Evolutionary conservation across 2,113 vertebrate genomes (phyloP), one percentile per base, ranked within the genome.

Genomic region (Apodemus sylvaticus): DNA sequence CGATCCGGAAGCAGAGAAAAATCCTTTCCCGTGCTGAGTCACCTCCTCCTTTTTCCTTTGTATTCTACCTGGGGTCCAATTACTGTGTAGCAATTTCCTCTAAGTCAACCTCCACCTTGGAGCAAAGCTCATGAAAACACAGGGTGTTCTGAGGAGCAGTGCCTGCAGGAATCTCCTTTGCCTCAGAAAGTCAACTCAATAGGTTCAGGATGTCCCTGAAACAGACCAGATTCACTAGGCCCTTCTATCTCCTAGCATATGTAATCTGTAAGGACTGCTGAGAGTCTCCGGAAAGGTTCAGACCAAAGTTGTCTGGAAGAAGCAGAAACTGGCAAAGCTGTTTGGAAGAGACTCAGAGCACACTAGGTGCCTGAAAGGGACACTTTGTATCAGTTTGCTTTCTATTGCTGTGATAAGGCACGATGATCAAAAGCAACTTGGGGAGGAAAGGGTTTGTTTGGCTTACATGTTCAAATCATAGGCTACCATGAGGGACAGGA

Each of bases 11-110:
- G 62, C 45, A 68, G 29, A 24, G 64, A 85, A 14, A 85, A 6
- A 31, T 45, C 2, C 0, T 1, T 39, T 14, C 7, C 24, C 12
- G 55, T 82, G 20, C 19, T n/a, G 22, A 39, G 36, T 3, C 0
- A 11, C n/a, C 64, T 68, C 29, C 39, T 19, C 36, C 31, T 34
- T 68, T 24, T 36, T 20, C 5, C 7, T 81, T 81, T 81, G 36
- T 22, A 45, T 48, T 86, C 83, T 7, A 34, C 48, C 62, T 68
- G 62, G 31, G 42, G 51, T 34, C 42, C 42, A 58, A 36, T 81
- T n/a, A 26, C 5, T 58, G 20, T 7, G 36, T 24, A 81, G 34
- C 78, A 58, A 24, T 81, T 81, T 81, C 36, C 53, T 81, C 20
- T 58, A 81, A 58, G 13, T 26, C n/a, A 81, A 14, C 53, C 36